Conservation (phyloP, 2,113 vertebrate genomes). For the Columba livia region DNA sequence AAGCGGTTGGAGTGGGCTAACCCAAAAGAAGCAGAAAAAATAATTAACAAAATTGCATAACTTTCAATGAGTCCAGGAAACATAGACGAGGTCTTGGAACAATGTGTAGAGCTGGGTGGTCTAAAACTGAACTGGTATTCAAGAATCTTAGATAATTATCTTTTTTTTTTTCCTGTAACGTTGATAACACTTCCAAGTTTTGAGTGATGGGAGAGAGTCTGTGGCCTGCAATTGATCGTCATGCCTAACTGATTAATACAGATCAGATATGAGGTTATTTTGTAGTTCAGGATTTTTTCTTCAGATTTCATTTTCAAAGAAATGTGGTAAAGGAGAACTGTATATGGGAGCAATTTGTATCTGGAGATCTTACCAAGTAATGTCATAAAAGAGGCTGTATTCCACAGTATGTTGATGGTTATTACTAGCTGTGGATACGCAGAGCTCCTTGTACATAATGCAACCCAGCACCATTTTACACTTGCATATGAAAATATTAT, state of each 20-base stretch:
- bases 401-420: slow-evolving; percentile 27
- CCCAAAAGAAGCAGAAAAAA: not conserved
- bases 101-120: not conserved
- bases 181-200: not conserved
- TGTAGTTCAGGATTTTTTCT: not conserved
- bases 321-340: not conserved
- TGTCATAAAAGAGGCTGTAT: not conserved
- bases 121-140: not conserved
- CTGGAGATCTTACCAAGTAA: slow-evolving; percentile 3
- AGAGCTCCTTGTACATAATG: slow-evolving; percentile 32
- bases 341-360: slow-evolving; percentile 27
- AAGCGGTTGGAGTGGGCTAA: not conserved
- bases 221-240: not conserved
- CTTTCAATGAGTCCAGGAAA: slow-evolving; percentile 5
- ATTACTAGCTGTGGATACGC: slow-evolving; percentile 12
- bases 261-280: not conserved
- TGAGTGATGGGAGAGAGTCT: not conserved
- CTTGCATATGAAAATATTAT: slow-evolving; percentile 56
- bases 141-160: not conserved
- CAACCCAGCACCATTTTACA: slow-evolving; percentile 23
- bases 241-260: not conserved
- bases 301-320: not conserved
- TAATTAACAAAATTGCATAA: not conserved
- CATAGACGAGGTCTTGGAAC: not conserved
- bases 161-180: not conserved